phyloP scores from a whole-genome alignment of 1,140 invertebrate species.

The Drosophila insularis region DNA sequence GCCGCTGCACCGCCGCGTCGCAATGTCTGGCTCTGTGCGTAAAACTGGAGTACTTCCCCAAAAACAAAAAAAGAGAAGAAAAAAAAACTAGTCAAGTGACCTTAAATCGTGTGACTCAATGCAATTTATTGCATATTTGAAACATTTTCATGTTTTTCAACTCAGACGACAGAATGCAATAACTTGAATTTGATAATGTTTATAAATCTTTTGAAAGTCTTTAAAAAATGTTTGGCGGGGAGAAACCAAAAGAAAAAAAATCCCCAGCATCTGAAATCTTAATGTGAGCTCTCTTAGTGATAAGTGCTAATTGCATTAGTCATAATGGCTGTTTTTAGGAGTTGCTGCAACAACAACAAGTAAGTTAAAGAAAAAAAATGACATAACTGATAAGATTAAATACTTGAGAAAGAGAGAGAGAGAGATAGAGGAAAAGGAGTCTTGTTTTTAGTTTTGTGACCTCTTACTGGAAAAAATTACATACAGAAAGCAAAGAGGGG shows the following conservation, averaged over 20 bases:
- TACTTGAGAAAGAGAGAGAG: not conserved
- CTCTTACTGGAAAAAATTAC: too few species aligned
- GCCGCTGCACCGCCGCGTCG: not conserved
- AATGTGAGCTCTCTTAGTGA: too few species aligned
- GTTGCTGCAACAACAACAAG: not conserved
- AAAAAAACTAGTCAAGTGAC: conserved; percentile 11
- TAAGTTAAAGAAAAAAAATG: not conserved
- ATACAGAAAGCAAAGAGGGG: too few species aligned
- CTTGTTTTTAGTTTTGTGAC: not conserved
- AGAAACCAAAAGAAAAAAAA: not conserved
- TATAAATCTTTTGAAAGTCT: conserved; percentile 7
- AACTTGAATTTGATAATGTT: conserved; percentile 8
- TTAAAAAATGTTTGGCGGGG: not conserved
- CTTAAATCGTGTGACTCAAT: conserved; percentile 11
- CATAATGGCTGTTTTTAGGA: not conserved
- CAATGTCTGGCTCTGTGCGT: not conserved
- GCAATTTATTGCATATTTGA: conserved; percentile 16
- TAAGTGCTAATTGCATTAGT: not conserved
- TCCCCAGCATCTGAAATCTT: not conserved
- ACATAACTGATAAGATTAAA: conserved; percentile 9
- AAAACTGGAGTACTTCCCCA: conserved; percentile 24
- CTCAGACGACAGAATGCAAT: conserved; percentile 13
- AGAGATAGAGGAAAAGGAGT: too few species aligned
- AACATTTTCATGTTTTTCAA: not conserved
- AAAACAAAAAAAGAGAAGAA: not conserved